Evolutionary conservation across 2,113 vertebrate species (phyloP).

Genomic region (Rhinogobius similis): DNA sequence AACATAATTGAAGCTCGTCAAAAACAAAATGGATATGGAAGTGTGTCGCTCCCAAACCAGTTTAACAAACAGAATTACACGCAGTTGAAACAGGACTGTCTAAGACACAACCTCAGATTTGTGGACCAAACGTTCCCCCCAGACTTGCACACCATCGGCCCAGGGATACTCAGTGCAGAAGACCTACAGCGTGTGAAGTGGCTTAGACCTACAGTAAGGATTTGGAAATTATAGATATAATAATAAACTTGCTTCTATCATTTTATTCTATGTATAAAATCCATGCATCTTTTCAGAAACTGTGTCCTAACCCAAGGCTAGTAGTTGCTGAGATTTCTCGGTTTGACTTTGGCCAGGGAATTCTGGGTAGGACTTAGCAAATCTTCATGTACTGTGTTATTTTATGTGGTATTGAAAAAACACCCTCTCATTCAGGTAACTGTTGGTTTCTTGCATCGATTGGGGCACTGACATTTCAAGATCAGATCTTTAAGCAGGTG

Average conservation of each 20-base stretch:
- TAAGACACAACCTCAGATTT: constrained; percentile 32
- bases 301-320: constrained; percentile 50
- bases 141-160: constrained; percentile 64
- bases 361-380: constrained; percentile 53
- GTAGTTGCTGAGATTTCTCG: constrained; percentile 64
- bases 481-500: constrained; percentile 28
- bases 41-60: constrained; percentile 37
- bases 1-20: constrained; percentile 53
- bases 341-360: constrained; percentile 74
- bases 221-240: not conserved
- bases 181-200: constrained; percentile 29
- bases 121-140: constrained; percentile 71
- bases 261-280: too few relatives aligned
- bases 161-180: constrained; percentile 12
- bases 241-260: too few relatives aligned
- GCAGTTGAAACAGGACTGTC: constrained; percentile 39
- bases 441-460: constrained; percentile 80
- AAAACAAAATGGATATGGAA: constrained; percentile 38
- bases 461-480: constrained; percentile 74
- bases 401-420: not conserved
- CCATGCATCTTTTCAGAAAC: constrained; percentile 46
- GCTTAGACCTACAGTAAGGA: constrained; percentile 54
- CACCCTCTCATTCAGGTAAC: constrained; percentile 57
- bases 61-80: constrained; percentile 60
- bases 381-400: not conserved